These are phyloP conservation scores for Aurelia aurita complex sp. Pacific DNA, from an alignment of 30 jellyfish, hydroid and myxozoan genomes.

Conservation along the genomic window DNA sequence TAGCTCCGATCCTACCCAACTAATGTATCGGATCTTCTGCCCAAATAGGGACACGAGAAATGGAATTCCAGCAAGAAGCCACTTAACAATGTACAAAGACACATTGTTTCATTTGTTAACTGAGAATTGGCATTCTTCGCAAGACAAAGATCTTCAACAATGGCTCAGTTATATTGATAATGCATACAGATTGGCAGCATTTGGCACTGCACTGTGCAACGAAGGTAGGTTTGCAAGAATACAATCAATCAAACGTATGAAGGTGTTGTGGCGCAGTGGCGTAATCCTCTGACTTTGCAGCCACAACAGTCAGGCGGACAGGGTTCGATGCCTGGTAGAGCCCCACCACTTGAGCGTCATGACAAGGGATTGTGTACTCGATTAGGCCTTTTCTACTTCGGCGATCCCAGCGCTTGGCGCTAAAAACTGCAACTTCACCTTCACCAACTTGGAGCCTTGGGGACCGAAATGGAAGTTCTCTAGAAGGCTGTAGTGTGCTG, in stretches of 20 bases:
- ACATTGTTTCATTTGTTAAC: conserved; percentile 28
- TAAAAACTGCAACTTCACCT: too few relatives aligned
- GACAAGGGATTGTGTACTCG: too few relatives aligned
- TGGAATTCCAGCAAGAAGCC: conserved; percentile 39
- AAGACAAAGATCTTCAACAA: conserved; percentile 20
- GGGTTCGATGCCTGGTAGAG: too few relatives aligned
- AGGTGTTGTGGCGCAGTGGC: too few relatives aligned
- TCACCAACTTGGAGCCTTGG: not conserved
- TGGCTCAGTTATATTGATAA: conserved; percentile 50
- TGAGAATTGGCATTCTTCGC: conserved; percentile 46
- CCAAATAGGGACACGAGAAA: not conserved
- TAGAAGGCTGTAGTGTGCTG: too few relatives aligned
- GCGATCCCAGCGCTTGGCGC: too few relatives aligned
- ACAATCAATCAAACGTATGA: not conserved
- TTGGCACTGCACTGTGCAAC: conserved; percentile 38
- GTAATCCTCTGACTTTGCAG: too few relatives aligned
- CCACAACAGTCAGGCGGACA: too few relatives aligned
- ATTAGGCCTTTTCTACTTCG: too few relatives aligned
- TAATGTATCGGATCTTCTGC: too few relatives aligned
- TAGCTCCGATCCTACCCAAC: too few relatives aligned
- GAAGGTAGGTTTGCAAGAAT: conserved; percentile 30
- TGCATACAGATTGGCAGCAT: conserved; percentile 43
- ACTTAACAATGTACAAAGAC: conserved; percentile 15
- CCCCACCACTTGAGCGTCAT: too few relatives aligned
- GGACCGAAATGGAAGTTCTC: not conserved